Evolutionary conservation across 2,113 vertebrate species (phyloP).

Genomic region (Ochotona princeps): DNA sequence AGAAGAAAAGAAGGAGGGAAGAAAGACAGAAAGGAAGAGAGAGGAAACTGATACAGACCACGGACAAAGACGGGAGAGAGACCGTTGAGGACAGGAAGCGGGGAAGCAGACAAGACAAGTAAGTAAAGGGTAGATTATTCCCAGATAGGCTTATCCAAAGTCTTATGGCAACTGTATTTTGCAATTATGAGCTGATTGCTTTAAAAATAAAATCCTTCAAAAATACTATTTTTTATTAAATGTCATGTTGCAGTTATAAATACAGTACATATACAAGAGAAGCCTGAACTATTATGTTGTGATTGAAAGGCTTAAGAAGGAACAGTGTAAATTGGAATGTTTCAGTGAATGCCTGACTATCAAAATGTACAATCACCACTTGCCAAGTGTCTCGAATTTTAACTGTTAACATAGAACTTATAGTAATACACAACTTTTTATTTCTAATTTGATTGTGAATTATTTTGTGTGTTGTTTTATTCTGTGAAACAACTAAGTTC

Average conservation of each 20-base stretch:
- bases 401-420: conserved; percentile 2
- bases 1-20: accelerated
- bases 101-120: neutral
- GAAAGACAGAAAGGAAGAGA: no score
- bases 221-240: conserved; percentile 28
- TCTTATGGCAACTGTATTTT: conserved; percentile 44
- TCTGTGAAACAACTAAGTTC: neutral
- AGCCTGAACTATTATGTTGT: neutral
- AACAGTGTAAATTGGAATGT: neutral
- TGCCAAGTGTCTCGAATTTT: conserved; percentile 9
- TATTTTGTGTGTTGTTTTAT: neutral
- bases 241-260: conserved; percentile 44
- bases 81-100: neutral
- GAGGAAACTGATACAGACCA: neutral
- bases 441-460: conserved; percentile 26
- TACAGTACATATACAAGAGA: neutral
- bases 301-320: neutral
- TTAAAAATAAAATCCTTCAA: neutral
- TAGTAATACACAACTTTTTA: conserved; percentile 2
- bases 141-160: neutral
- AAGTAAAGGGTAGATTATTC: neutral
- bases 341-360: neutral
- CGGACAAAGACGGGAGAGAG: neutral
- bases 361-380: neutral
- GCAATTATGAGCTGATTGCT: conserved; percentile 13